phyloP scores from a whole-genome alignment of 2,113 vertebrate species.

The Ameiurus melas region DNA sequence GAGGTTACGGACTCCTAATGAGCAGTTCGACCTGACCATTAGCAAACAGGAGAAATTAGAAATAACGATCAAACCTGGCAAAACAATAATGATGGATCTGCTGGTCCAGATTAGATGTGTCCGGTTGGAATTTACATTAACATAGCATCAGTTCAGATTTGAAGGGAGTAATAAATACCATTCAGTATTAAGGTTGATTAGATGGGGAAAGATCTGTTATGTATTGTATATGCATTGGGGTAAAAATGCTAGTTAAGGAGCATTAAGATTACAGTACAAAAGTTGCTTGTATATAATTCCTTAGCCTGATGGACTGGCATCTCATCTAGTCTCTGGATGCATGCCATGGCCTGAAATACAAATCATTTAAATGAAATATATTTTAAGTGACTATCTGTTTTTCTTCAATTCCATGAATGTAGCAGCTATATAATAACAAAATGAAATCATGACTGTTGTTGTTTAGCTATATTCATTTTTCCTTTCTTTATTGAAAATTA shows the following conservation, averaged over 20 bases:
- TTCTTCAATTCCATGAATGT: neutral
- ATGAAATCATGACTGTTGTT: neutral
- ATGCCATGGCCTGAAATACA: neutral
- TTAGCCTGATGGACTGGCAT: neutral
- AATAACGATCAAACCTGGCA: conserved; percentile 26
- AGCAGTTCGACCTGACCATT: conserved; percentile 58
- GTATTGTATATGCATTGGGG: neutral
- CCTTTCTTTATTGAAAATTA: neutral
- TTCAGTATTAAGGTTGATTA: neutral
- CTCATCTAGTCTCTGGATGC: neutral
- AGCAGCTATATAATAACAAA: neutral
- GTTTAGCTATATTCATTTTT: neutral
- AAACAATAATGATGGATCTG: conserved; percentile 51
- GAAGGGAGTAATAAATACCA: neutral
- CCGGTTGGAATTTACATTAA: neutral
- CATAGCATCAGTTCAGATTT: neutral
- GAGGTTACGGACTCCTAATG: conserved; percentile 62
- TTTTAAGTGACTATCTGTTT: neutral
- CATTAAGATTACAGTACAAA: neutral
- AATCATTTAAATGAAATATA: neutral
- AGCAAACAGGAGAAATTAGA: conserved; percentile 2
- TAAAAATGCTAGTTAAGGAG: neutral
- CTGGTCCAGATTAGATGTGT: conserved; percentile 5
- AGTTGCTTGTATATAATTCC: neutral
- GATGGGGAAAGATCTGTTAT: neutral